These are phyloP conservation scores for Synaphobranchus kaupii DNA, from an alignment of 2,797 vertebrate genomes.

Conservation along the genomic window DNA sequence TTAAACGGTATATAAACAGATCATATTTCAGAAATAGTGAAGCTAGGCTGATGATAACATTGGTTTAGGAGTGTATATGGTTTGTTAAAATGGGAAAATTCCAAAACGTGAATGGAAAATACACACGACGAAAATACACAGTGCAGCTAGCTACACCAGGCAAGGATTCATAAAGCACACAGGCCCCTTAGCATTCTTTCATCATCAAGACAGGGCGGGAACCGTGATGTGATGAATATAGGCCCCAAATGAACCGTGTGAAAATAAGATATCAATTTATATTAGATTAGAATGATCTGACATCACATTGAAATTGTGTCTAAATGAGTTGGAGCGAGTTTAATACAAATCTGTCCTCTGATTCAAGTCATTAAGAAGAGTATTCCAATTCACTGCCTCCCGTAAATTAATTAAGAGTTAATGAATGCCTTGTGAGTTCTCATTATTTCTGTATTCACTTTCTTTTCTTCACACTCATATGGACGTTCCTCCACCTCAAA, in stretches of 20 bases:
- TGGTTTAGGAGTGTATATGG: neutral
- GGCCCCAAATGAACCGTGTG: neutral
- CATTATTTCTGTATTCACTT: constrained; percentile 4
- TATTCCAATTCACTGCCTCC: constrained; percentile 7
- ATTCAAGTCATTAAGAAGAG: neutral
- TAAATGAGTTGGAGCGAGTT: neutral
- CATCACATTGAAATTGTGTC: neutral
- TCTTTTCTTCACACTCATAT: neutral
- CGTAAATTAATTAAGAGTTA: constrained; percentile 12
- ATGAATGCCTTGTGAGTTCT: neutral
- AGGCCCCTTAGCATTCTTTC: neutral
- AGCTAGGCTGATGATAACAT: too few relatives aligned
- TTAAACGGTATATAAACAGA: too few relatives aligned
- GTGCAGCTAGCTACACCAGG: neutral
- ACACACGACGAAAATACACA: neutral
- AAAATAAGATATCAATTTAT: constrained; percentile 7
- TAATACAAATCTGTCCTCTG: neutral
- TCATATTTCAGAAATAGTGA: too few relatives aligned
- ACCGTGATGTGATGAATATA: neutral
- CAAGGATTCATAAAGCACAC: neutral
- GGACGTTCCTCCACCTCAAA: neutral
- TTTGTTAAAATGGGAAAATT: neutral
- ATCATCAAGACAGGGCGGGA: neutral
- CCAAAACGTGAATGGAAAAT: neutral
- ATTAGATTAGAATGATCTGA: neutral